Conservation (phyloP, 1,140 invertebrate species). For the Gerris buenoi region DNA sequence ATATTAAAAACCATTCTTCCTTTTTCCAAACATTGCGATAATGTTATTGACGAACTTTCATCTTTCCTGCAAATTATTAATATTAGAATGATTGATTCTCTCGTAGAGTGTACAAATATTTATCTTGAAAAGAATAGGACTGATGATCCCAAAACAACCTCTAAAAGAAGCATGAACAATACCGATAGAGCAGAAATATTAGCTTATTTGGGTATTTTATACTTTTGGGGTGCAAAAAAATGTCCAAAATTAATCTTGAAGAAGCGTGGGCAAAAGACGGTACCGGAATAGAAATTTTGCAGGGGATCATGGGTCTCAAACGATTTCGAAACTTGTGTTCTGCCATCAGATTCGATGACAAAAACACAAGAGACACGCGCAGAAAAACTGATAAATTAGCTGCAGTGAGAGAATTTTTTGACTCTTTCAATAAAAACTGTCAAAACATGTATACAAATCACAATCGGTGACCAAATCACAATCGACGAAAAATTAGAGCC, state of each 20-base stretch:
- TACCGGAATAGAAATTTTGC: background rate
- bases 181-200: background rate
- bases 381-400: constrained; percentile 25
- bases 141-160: no score
- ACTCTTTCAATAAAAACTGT: constrained; percentile 26
- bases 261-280: background rate
- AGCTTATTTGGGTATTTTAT: background rate
- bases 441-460: no score
- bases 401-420: constrained; percentile 27
- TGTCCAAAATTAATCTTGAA: background rate
- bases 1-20: no score
- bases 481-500: constrained; percentile 31
- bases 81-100: no score
- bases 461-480: no score
- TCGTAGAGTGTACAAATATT: no score
- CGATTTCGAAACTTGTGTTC: constrained; percentile 22
- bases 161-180: no score
- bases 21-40: no score
- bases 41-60: no score
- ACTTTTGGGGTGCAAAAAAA: background rate
- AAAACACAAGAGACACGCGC: constrained; percentile 19
- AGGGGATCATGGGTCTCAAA: constrained; percentile 18
- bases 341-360: constrained; percentile 26
- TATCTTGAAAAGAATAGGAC: no score
- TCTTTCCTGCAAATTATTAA: no score